Evolutionary conservation across 2,888 invertebrate genomes (phyloP), one percentile per base, ranked within the genome.

Genomic region (Eupeodes luniger): DNA sequence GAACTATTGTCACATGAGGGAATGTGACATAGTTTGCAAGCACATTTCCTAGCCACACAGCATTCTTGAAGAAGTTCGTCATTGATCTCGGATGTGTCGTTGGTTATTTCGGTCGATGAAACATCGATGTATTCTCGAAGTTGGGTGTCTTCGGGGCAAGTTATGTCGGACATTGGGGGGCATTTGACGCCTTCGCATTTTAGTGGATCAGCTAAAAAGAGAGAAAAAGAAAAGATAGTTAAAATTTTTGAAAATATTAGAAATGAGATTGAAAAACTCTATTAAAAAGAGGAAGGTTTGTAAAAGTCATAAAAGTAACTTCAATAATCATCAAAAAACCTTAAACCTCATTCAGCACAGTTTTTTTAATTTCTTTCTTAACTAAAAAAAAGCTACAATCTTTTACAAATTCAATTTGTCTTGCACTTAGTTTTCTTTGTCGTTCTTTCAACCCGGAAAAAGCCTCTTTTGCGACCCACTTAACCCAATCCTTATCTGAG

Each of bases 21-120:
- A 79, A 93, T 93, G 78, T 92, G 90, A 79, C 93, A 93, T 0
- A 92, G 91, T 36, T 92, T 92, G 89, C 93, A 93, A 16, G 92
- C 78, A 81, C 93, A 93, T 79, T 93, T 93, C 72, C 91, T 91
- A 34, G 91, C 88, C 14, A 92, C 90, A 62, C 93, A 93, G 75
- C 93, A 93, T 77, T 92, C 91, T 2, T 91, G 90, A 6, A 90
- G 91, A n/a, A 91, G 90, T 40, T 91, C 91, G 1, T 92, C 92
- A 44, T 88, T 75, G 10, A 92, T 82, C 49, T 89, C 76, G 4
- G 90, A 90, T 34, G 77, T 87, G 69, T 91, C 90, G 86, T 90
- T 90, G 5, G 72, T 36, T 9, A 77, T 78, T 69, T 86, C 81
- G 11, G 80, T 40, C 19, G 85, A 80, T 57, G 66, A 76, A n/a